Conservation (phyloP, 2,797 vertebrate genomes). For the Phrynocephalus forsythii region DNA sequence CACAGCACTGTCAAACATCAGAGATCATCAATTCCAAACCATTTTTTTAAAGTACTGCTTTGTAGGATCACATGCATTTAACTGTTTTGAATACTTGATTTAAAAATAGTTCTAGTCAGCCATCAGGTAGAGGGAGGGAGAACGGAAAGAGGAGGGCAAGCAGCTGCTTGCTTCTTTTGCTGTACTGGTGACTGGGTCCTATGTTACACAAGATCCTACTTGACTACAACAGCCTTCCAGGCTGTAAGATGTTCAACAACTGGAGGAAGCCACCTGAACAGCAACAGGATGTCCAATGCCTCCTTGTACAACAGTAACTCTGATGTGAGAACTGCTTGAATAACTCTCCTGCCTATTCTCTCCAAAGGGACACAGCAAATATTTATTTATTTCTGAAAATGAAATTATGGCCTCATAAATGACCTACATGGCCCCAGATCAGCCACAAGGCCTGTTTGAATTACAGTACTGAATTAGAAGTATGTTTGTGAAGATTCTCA, state of each 20-base stretch:
- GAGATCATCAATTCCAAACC: not conserved
- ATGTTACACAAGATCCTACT: not conserved
- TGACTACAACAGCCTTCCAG: not conserved
- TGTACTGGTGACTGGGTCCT: not conserved
- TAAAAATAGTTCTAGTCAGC: not conserved
- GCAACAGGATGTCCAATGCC: not conserved
- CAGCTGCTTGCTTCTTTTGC: not conserved
- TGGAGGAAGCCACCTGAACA: not conserved
- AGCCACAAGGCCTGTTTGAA: no score
- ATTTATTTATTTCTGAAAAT: no score
- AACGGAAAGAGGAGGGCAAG: not conserved
- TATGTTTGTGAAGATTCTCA: no score
- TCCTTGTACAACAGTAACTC: not conserved
- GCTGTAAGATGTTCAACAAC: not conserved
- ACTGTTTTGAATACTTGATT: not conserved
- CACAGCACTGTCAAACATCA: not conserved
- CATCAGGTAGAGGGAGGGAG: no score
- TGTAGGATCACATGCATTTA: not conserved
- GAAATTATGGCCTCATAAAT: no score
- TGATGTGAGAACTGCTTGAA: not conserved
- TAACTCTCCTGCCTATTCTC: no score
- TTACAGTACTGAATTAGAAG: no score
- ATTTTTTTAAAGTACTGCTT: not conserved
- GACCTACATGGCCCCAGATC: no score
- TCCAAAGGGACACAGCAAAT: no score